These are phyloP conservation scores for Ennomos fuscantarius DNA, from an alignment of 2,888 invertebrate genomes.

Conservation along the genomic window DNA sequence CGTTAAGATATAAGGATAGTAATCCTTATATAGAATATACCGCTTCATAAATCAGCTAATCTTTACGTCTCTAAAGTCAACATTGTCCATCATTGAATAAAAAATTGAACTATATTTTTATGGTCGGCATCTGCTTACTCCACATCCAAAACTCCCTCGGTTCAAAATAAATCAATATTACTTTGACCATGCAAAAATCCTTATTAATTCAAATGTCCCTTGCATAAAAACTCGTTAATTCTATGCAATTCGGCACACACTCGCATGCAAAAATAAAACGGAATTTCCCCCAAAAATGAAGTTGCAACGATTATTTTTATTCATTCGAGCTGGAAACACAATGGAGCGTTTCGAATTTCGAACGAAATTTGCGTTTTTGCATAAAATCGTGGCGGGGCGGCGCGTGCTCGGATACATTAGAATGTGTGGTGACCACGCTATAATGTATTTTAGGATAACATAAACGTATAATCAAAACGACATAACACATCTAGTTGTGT, in stretches of 20 bases:
- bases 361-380: constrained; percentile 84
- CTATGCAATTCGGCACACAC: constrained; percentile 61
- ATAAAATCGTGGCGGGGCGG: constrained; percentile 74
- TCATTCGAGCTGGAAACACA: constrained; percentile 68
- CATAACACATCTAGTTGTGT: too few relatives aligned
- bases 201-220: constrained; percentile 69
- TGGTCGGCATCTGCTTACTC: constrained; percentile 37
- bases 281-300: constrained; percentile 70
- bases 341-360: constrained; percentile 84
- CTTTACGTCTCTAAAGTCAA: background rate
- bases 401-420: constrained; percentile 76
- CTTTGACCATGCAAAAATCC: constrained; percentile 70
- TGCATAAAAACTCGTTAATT: constrained; percentile 81
- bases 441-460: background rate
- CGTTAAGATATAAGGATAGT: too few relatives aligned
- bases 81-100: constrained; percentile 8
- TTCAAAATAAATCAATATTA: constrained; percentile 56
- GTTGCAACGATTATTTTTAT: constrained; percentile 79
- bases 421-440: constrained; percentile 52
- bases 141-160: constrained; percentile 38
- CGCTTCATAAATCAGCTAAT: too few relatives aligned
- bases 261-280: constrained; percentile 58
- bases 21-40: too few relatives aligned
- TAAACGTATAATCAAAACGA: too few relatives aligned
- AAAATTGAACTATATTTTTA: constrained; percentile 28